phyloP scores from a whole-genome alignment of 2,797 vertebrate genomes.

The Rhinophrynus dorsalis region DNA sequence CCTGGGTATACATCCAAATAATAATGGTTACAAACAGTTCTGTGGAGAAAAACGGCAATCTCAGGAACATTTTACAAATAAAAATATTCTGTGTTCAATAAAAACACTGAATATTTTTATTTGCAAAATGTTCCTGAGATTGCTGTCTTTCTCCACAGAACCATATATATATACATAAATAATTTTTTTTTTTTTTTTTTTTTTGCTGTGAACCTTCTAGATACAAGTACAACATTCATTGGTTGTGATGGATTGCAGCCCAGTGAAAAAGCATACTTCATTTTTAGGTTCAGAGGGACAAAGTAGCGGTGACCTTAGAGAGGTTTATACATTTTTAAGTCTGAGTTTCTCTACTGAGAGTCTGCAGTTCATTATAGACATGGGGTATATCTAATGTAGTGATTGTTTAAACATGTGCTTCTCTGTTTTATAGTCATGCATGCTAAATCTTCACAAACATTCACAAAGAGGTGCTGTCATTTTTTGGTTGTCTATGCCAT shows the following conservation, averaged over 20 bases:
- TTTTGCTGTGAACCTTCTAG: conserved; percentile 23
- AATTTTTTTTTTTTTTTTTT: no score
- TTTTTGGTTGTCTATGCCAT: conserved; percentile 30
- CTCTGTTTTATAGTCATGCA: conserved; percentile 53
- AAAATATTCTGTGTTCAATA: no score
- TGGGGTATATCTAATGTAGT: conserved; percentile 51
- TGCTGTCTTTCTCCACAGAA: no score
- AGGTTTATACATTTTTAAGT: conserved; percentile 56
- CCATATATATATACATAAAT: no score
- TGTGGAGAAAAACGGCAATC: no score
- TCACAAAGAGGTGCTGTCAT: conserved; percentile 9
- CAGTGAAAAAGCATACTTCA: conserved; percentile 50
- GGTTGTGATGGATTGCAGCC: conserved; percentile 17
- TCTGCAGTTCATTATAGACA: conserved; percentile 51
- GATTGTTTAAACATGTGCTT: conserved; percentile 68
- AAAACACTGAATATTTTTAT: no score
- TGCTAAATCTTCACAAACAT: conserved; percentile 30
- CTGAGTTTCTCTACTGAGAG: conserved; percentile 45
- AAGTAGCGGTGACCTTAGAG: conserved; percentile 49
- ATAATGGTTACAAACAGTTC: no score
- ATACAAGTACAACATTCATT: conserved; percentile 13
- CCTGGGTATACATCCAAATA: no score
- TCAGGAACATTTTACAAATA: no score
- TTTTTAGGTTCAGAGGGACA: conserved; percentile 53
- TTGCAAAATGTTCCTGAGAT: no score